Evolutionary conservation across 2,113 vertebrate genomes (phyloP).

Genomic region (Rhombomys opimus): DNA sequence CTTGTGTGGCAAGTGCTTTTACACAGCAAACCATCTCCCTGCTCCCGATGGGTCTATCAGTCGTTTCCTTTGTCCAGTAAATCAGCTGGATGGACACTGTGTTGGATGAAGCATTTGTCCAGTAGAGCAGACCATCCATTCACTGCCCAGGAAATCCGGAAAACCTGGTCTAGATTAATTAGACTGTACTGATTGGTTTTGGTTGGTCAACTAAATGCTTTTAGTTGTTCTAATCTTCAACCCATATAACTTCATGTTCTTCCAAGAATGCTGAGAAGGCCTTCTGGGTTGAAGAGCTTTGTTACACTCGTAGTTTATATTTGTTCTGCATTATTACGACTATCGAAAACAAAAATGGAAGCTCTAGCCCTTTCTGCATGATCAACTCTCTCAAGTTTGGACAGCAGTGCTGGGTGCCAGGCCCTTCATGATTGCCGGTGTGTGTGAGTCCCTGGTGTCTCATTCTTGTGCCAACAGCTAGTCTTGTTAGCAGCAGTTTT

Average conservation of each 20-base stretch:
- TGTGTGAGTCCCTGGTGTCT: neutral
- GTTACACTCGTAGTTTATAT: neutral
- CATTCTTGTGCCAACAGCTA: neutral
- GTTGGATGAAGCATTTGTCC: neutral
- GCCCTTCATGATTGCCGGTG: neutral
- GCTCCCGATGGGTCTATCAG: neutral
- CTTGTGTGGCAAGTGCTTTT: neutral
- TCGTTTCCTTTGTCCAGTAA: neutral
- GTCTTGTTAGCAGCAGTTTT: conserved; percentile 14
- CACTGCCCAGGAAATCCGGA: neutral
- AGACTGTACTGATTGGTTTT: neutral
- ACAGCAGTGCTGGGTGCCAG: neutral
- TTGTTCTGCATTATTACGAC: conserved; percentile 3
- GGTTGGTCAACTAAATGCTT: neutral
- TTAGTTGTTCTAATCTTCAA: neutral
- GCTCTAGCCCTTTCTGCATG: neutral
- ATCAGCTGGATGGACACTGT: neutral
- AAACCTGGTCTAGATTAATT: neutral
- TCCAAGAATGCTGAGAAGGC: neutral
- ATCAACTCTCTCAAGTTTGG: neutral
- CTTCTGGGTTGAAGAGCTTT: neutral
- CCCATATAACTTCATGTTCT: neutral
- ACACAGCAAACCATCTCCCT: neutral
- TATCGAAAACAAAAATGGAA: neutral
- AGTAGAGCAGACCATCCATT: neutral